phyloP scores from a whole-genome alignment of 2,113 vertebrate genomes.

The Apaloderma vittatum region DNA sequence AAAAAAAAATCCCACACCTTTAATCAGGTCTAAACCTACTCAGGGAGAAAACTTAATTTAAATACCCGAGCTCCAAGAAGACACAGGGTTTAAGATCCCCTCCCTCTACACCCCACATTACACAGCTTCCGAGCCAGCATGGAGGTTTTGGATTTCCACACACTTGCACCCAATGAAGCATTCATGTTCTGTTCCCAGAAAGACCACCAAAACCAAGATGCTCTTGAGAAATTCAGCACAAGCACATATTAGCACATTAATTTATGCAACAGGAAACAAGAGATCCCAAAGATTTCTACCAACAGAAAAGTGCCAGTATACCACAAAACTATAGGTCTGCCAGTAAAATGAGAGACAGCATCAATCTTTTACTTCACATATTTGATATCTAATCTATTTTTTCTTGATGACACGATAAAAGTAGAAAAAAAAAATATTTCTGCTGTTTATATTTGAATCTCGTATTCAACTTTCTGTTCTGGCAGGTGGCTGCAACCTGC shows the following conservation, averaged over 20 bases:
- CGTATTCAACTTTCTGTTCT: background rate
- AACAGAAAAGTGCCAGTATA: background rate
- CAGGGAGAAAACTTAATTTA: background rate
- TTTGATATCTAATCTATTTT: background rate
- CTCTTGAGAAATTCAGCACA: background rate
- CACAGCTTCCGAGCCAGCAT: background rate
- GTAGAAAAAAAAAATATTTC: background rate
- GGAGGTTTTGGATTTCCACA: background rate
- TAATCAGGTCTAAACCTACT: background rate
- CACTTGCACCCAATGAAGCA: background rate
- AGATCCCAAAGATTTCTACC: background rate
- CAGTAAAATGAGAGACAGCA: background rate
- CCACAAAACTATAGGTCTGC: background rate
- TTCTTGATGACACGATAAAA: background rate
- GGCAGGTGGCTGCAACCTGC: background rate
- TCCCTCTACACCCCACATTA: background rate
- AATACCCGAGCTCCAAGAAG: background rate
- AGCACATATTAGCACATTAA: rapidly evolving
- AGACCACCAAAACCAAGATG: background rate
- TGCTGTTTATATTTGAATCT: background rate
- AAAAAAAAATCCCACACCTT: background rate
- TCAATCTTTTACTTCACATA: background rate
- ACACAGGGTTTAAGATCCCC: background rate
- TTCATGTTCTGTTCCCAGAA: background rate
- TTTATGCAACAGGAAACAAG: background rate